Evolutionary conservation across 2,797 vertebrate species (phyloP), one percentile per base, ranked within the genome.

Genomic region (Lycodopsis pacificus): DNA sequence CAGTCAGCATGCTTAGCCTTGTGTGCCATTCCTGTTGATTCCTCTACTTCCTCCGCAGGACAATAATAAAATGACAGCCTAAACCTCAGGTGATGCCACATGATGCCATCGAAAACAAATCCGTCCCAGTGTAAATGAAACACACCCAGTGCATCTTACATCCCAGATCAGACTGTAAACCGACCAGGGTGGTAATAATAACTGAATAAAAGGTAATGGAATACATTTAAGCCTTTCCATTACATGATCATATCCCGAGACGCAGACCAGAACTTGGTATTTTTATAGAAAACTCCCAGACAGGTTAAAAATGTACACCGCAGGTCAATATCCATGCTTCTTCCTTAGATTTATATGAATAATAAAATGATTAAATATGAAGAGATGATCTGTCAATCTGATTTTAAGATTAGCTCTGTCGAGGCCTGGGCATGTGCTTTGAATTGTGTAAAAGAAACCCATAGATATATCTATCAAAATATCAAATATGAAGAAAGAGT

Each of bases 91-190:
- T 92, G 91, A 92, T 92, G 86, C 44, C 83, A 86, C 84, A 92
- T 93, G 90, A 93, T 94, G 85, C 85, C 80, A 91, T 89, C 91
- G 86, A 89, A 89, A 92, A 90, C 88, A 95, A 94, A 94, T 94
- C 92, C 89, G 88, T 91, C 90, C 83, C 88, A 74, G 89, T 89
- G 89, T 90, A 89, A 94, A 94, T 93, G 88, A 93, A 94, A 92
- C 89, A 91, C 93, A 89, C 82, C 74, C 79, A 84, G 77, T 56
- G 85, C 84, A 80, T 88, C 89, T 77, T 67, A 73, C 77, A 79
- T 75, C 84, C 81, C 79, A 82, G 90, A 93, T 93, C 91, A 91
- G 86, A 84, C 75, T 87, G 85, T 76, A 87, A 89, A 85, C 80
- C 83, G 51, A 86, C 81, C 77, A 58, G 87, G 79, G 84, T 84